Percentiles rank a stretch among this genome's conserved stretches.
Conservation (phyloP, 2,888 invertebrate genomes). For the Drosophila neonasuta region DNA sequence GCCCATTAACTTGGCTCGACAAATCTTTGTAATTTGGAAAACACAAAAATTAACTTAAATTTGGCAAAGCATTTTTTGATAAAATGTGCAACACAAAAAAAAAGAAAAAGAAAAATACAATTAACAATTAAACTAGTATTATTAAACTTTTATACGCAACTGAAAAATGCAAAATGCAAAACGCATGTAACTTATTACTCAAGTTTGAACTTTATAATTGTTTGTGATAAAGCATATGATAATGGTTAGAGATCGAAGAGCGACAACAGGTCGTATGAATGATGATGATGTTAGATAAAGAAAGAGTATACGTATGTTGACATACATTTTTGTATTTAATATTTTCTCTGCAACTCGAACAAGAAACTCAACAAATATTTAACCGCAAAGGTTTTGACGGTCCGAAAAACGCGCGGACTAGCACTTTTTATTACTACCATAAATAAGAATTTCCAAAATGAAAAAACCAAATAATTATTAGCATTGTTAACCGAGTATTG, state of each 20-base stretch:
- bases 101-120: slow-evolving; percentile 24
- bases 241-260: slow-evolving; percentile 8
- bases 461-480: slow-evolving; percentile 31
- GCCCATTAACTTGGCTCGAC: slow-evolving; percentile 20
- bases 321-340: slow-evolving; percentile 63
- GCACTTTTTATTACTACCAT: slow-evolving; percentile 73
- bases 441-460: slow-evolving; percentile 39
- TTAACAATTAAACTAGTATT: slow-evolving; percentile 57
- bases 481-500: slow-evolving; percentile 39
- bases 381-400: slow-evolving; percentile 56
- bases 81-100: slow-evolving; percentile 13
- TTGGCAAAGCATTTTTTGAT: slow-evolving; percentile 55
- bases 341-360: slow-evolving; percentile 66
- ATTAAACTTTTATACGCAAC: slow-evolving; percentile 71
- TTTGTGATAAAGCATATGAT: slow-evolving; percentile 71
- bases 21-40: slow-evolving; percentile 66
- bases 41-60: slow-evolving; percentile 52
- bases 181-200: slow-evolving; percentile 71
- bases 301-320: slow-evolving; percentile 14
- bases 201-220: slow-evolving; percentile 74
- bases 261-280: slow-evolving; percentile 8
- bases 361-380: slow-evolving; percentile 43
- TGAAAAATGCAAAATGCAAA: slow-evolving; percentile 48
- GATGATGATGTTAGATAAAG: slow-evolving; percentile 5
- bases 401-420: slow-evolving; percentile 52